phyloP scores from a whole-genome alignment of 2,888 invertebrate genomes.

The Alcis repandata region DNA sequence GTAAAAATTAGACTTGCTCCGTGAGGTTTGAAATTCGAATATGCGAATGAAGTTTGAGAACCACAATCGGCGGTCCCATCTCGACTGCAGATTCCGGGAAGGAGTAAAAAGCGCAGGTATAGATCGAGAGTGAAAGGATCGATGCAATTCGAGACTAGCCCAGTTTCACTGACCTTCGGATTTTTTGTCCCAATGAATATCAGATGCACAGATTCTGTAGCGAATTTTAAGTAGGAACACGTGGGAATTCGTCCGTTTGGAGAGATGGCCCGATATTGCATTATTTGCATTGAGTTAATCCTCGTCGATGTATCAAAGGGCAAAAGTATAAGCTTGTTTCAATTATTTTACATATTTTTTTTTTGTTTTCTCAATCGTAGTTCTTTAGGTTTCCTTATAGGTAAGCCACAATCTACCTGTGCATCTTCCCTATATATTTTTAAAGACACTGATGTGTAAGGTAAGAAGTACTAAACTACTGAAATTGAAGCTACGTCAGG shows the following conservation, averaged over 20 bases:
- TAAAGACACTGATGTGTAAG: too few relatives aligned
- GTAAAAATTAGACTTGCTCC: not conserved
- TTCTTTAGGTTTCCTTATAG: not conserved
- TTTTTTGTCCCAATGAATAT: slow-evolving; percentile 73
- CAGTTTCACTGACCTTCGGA: slow-evolving; percentile 82
- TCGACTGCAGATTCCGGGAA: slow-evolving; percentile 75
- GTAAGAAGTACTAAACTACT: too few relatives aligned
- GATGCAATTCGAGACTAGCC: slow-evolving; percentile 82
- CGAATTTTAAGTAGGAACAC: slow-evolving; percentile 80
- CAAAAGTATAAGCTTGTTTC: slow-evolving; percentile 26
- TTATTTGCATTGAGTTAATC: slow-evolving; percentile 72
- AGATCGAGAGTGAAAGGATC: slow-evolving; percentile 85
- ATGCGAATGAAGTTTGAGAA: slow-evolving; percentile 66
- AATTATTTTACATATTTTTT: not conserved
- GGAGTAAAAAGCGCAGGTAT: slow-evolving; percentile 84
- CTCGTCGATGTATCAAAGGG: slow-evolving; percentile 32
- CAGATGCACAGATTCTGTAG: slow-evolving; percentile 71
- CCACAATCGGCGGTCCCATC: slow-evolving; percentile 56
- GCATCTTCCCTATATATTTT: too few relatives aligned
- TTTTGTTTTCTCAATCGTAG: too few relatives aligned
- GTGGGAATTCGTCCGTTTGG: slow-evolving; percentile 75
- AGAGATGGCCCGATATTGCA: slow-evolving; percentile 68
- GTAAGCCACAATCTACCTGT: not conserved
- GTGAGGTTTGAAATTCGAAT: not conserved
- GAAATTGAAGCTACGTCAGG: too few relatives aligned